These are phyloP conservation scores for Zootoca vivipara DNA, from an alignment of 2,113 vertebrate genomes.

Conservation along the genomic window DNA sequence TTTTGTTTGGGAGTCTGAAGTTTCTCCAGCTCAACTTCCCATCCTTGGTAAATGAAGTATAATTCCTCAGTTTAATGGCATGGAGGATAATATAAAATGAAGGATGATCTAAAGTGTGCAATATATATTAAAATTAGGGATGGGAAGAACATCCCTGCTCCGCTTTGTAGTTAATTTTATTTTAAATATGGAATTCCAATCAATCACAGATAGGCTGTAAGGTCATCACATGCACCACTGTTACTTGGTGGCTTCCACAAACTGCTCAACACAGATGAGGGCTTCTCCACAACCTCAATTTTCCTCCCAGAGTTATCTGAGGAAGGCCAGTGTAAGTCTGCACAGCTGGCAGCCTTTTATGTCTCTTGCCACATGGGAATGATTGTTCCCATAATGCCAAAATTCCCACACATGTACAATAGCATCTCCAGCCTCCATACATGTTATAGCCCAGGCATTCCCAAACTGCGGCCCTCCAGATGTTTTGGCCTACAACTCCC, in stretches of 20 bases:
- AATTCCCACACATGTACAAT: neutral
- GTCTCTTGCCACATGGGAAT: neutral
- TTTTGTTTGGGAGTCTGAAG: constrained; percentile 44
- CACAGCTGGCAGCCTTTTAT: neutral
- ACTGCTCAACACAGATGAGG: neutral
- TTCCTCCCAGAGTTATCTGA: neutral
- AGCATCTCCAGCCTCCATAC: neutral
- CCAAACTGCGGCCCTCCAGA: no score
- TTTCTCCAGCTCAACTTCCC: neutral
- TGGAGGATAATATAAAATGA: neutral
- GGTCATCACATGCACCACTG: neutral
- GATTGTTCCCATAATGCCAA: neutral
- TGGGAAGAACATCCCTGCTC: neutral
- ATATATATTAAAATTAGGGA: neutral
- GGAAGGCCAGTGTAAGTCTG: neutral
- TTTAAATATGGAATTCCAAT: neutral
- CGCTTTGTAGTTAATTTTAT: neutral
- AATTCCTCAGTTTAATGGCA: constrained; percentile 13
- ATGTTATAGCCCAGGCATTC: no score
- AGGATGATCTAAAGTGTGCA: neutral
- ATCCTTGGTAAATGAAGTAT: neutral
- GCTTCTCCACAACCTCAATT: neutral
- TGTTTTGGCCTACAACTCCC: no score
- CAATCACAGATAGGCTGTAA: neutral
- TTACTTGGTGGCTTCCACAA: neutral